phyloP scores from a whole-genome alignment of 2,888 invertebrate genomes.

The Copidosoma aretas region DNA sequence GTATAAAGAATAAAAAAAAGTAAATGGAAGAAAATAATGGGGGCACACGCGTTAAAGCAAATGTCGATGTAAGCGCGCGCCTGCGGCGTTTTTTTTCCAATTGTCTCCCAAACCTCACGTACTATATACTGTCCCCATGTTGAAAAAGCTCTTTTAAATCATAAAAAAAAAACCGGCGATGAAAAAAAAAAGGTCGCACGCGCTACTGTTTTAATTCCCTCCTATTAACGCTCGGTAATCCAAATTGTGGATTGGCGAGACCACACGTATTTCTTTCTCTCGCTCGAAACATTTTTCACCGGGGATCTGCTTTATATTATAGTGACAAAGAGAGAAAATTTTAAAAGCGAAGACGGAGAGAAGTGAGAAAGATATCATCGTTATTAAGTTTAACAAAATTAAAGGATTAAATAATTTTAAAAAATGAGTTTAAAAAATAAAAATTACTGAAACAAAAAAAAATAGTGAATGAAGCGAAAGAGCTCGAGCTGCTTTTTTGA shows the following conservation, averaged over 20 bases:
- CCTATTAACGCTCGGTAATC: slow-evolving; percentile 26
- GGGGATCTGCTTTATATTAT: slow-evolving; percentile 39
- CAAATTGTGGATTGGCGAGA: neutral
- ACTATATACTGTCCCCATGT: slow-evolving; percentile 6
- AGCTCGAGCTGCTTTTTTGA: slow-evolving; percentile 40
- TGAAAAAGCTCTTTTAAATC: slow-evolving; percentile 23
- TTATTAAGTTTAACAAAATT: slow-evolving; percentile 40
- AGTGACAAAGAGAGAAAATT: slow-evolving; percentile 27
- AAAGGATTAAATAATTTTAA: slow-evolving; percentile 18
- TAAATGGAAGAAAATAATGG: slow-evolving; percentile 9
- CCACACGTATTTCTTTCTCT: slow-evolving; percentile 19
- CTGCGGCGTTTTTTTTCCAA: slow-evolving; percentile 11
- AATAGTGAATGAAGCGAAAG: slow-evolving; percentile 34
- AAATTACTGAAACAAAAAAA: slow-evolving; percentile 22
- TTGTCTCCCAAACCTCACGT: slow-evolving; percentile 7
- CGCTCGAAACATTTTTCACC: slow-evolving; percentile 35
- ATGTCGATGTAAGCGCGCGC: slow-evolving; percentile 1
- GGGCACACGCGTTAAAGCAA: slow-evolving; percentile 3
- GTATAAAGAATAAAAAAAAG: slow-evolving; percentile 10
- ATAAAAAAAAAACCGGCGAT: slow-evolving; percentile 6
- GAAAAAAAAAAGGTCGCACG: slow-evolving; percentile 15
- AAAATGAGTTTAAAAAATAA: slow-evolving; percentile 28
- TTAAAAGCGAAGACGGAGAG: slow-evolving; percentile 20
- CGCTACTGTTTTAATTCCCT: slow-evolving; percentile 39
- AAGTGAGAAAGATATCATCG: slow-evolving; percentile 31